Evolutionary conservation across 2,797 vertebrate genomes (phyloP).

Genomic region (Myiotriccus ornatus): DNA sequence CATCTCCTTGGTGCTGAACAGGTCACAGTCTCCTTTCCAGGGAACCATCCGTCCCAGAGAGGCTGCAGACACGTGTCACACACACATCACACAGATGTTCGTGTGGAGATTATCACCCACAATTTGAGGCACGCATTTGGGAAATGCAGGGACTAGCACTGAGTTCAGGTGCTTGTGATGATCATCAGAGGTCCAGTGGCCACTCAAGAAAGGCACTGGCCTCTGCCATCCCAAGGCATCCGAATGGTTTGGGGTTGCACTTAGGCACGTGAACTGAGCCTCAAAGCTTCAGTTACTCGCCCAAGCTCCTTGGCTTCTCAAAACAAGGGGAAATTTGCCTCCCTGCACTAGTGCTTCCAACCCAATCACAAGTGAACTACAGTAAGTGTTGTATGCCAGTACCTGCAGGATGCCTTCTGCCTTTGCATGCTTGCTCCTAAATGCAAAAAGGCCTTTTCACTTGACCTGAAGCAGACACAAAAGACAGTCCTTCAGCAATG

Average conservation of each 20-base stretch:
- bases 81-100: neutral
- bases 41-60: neutral
- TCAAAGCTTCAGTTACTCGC: neutral
- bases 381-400: neutral
- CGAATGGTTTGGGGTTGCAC: neutral
- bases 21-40: neutral
- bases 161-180: neutral
- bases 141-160: neutral
- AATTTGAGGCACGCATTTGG: neutral
- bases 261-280: neutral
- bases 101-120: neutral
- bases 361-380: neutral
- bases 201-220: accelerated
- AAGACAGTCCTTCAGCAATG: neutral
- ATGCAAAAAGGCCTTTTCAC: conserved; percentile 25
- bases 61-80: neutral
- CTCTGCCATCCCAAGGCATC: neutral
- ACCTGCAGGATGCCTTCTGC: conserved; percentile 58
- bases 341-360: neutral
- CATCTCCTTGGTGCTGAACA: neutral
- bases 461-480: conserved; percentile 58
- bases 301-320: neutral
- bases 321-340: neutral
- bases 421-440: neutral
- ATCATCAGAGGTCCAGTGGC: neutral